Percentiles rank a stretch among this genome's conserved stretches.
Evolutionary conservation across 2,797 vertebrate genomes (phyloP).

Genomic region (Monodelphis domestica): DNA sequence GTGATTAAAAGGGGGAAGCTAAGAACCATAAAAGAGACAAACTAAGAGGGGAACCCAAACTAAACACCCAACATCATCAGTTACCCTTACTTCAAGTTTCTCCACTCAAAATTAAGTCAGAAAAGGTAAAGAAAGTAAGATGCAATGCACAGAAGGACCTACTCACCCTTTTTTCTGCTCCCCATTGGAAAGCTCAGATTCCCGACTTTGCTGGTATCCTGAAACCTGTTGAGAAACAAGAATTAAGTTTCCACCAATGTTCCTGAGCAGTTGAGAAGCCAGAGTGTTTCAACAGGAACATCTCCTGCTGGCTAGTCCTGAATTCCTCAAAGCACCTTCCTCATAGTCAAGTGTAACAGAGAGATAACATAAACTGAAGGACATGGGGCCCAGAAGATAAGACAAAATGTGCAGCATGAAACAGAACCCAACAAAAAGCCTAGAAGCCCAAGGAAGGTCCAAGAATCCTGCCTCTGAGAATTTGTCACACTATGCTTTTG

Average conservation of each 20-base stretch:
- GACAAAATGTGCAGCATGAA: background rate
- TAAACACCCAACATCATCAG: background rate
- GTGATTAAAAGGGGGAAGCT: no score
- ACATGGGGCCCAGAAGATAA: background rate
- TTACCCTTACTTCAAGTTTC: background rate
- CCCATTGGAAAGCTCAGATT: background rate
- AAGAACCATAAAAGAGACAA: background rate
- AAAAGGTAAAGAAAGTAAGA: background rate
- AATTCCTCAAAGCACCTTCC: background rate
- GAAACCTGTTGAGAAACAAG: slow-evolving; percentile 61
- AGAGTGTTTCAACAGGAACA: background rate
- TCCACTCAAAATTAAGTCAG: background rate
- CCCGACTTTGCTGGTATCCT: slow-evolving; percentile 25
- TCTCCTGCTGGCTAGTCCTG: no score
- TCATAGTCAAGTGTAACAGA: background rate
- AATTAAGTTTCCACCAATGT: background rate
- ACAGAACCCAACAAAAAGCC: background rate
- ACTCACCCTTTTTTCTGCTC: slow-evolving; percentile 68
- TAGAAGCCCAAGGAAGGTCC: background rate
- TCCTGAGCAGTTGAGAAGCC: background rate
- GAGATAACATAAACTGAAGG: background rate
- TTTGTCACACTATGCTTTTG: background rate
- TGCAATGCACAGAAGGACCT: background rate
- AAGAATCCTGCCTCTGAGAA: background rate
- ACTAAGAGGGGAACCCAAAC: background rate